phyloP scores from a whole-genome alignment of 2,113 vertebrate species.

The Agelaius phoeniceus region DNA sequence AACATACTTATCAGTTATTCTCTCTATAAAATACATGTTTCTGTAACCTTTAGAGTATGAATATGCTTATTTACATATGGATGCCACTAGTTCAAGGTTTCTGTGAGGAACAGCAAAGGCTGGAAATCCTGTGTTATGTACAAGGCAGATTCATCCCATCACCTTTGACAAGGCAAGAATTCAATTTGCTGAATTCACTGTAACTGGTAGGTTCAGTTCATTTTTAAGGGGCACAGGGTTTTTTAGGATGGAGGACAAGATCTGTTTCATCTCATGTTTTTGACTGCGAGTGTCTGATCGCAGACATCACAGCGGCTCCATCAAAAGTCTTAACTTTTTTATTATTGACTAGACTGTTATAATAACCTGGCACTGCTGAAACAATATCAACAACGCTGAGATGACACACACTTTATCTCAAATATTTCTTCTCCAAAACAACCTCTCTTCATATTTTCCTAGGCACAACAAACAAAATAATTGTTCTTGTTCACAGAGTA shows the following conservation, averaged over 20 bases:
- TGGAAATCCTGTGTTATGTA: not conserved
- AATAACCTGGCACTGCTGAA: constrained; percentile 18
- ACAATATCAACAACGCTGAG: not conserved
- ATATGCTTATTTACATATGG: not conserved
- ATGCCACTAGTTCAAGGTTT: not conserved
- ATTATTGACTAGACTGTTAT: constrained; percentile 1
- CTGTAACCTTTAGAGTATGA: not conserved
- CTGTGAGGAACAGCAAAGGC: not conserved
- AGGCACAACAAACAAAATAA: constrained; percentile 47
- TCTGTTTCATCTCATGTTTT: constrained; percentile 6
- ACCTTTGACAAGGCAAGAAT: not conserved
- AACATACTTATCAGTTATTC: not conserved
- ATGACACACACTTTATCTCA: not conserved
- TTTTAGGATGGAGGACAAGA: not conserved
- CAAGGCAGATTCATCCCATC: not conserved
- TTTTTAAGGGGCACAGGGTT: not conserved
- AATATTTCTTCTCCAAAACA: constrained; percentile 7
- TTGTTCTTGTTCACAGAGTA: constrained; percentile 47
- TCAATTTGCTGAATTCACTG: not conserved
- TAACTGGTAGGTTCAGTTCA: not conserved
- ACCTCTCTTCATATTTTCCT: constrained; percentile 38
- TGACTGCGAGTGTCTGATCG: not conserved
- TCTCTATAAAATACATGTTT: not conserved
- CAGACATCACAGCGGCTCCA: constrained; percentile 16
- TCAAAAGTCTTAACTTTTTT: constrained; percentile 20